A percentile compares a stretch with the other conserved stretches of the same genome.
Conservation (phyloP, 2,797 vertebrate genomes). For the Muscicapa comitata region DNA sequence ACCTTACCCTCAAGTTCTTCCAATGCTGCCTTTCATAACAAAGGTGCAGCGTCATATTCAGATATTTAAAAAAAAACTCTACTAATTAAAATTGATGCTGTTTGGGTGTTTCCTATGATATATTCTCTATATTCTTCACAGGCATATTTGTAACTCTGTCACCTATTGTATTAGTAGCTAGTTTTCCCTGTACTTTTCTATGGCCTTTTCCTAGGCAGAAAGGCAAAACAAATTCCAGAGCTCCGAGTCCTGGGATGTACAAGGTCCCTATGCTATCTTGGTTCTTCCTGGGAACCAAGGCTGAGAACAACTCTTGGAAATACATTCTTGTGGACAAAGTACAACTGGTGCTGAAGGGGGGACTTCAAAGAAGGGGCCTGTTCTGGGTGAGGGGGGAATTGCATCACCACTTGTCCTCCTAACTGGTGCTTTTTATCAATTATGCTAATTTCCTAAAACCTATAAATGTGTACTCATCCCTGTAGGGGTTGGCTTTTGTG, state of each 20-base stretch:
- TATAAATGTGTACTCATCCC: neutral
- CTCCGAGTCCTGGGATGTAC: neutral
- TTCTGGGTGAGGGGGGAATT: neutral
- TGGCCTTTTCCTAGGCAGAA: neutral
- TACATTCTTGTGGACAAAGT: neutral
- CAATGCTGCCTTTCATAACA: neutral
- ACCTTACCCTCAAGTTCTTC: neutral
- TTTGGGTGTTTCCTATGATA: neutral
- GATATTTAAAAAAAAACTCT: neutral
- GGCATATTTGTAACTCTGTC: neutral
- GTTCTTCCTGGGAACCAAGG: neutral
- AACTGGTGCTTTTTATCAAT: neutral
- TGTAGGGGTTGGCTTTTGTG: neutral
- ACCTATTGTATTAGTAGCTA: neutral
- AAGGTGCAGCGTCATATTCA: neutral
- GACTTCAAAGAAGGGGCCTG: neutral
- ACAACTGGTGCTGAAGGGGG: neutral
- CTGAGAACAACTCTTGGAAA: neutral
- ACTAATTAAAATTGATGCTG: neutral
- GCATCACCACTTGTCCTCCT: neutral
- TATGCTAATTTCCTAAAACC: neutral
- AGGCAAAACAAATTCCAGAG: neutral
- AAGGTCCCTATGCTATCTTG: neutral
- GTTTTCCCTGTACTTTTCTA: neutral
- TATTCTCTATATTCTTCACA: neutral